phyloP scores from a whole-genome alignment of 2,797 vertebrate genomes.

The Scomberomorus guttatus region DNA sequence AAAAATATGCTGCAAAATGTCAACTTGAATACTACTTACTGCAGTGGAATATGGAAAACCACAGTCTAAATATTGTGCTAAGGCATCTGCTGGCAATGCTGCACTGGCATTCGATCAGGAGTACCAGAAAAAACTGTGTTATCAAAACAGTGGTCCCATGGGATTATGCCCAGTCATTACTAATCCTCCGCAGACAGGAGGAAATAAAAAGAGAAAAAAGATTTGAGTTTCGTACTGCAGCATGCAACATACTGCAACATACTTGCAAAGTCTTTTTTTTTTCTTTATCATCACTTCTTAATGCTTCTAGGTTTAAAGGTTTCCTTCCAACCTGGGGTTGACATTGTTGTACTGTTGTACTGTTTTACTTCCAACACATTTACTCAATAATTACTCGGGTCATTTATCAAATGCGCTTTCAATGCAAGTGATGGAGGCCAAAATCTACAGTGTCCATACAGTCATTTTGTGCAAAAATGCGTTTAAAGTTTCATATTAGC shows the following conservation, averaged over 20 bases:
- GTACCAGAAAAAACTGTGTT: slow-evolving; percentile 57
- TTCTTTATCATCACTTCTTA: not conserved
- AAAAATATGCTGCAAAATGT: slow-evolving; percentile 57
- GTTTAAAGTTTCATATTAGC: too few relatives aligned
- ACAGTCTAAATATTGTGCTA: slow-evolving; percentile 67
- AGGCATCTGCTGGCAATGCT: slow-evolving; percentile 61
- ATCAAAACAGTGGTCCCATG: slow-evolving; percentile 60
- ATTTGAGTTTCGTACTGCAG: not conserved
- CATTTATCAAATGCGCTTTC: not conserved
- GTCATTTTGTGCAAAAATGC: too few relatives aligned
- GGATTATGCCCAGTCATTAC: slow-evolving; percentile 47
- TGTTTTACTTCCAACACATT: not conserved
- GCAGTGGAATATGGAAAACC: slow-evolving; percentile 51
- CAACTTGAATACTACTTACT: slow-evolving; percentile 56
- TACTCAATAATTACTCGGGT: not conserved
- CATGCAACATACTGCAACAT: too few relatives aligned
- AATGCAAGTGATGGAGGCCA: too few relatives aligned
- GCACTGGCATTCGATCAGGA: slow-evolving; percentile 50
- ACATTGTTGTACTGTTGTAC: too few relatives aligned
- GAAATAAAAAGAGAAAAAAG: not conserved
- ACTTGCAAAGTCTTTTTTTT: not conserved
- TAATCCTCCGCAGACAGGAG: slow-evolving; percentile 42
- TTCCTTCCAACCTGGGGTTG: not conserved
- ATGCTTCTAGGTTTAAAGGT: not conserved
- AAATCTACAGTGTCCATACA: too few relatives aligned